A percentile compares a stretch with the other conserved stretches of the same genome.
Conservation (phyloP, 1,140 invertebrate species). For the Formica exsecta region DNA sequence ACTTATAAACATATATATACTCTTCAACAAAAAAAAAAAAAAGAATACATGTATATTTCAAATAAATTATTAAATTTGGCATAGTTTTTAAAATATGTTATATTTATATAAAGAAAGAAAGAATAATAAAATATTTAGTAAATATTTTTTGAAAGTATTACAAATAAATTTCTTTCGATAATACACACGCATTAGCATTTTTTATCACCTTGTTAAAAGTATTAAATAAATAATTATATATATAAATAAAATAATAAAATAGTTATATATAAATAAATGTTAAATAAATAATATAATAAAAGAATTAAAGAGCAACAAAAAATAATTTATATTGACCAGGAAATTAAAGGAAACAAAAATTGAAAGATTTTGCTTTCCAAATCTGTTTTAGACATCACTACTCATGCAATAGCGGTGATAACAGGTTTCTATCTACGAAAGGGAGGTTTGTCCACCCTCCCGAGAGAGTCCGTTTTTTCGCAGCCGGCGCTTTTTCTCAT, state of each 20-base stretch:
- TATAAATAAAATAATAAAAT: too few species aligned
- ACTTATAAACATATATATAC: neutral
- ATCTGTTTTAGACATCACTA: neutral
- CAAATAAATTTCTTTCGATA: neutral
- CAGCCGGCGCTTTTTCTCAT: conserved; percentile 9
- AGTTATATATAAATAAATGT: neutral
- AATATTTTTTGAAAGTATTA: neutral
- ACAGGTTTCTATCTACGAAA: neutral
- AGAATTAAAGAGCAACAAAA: neutral
- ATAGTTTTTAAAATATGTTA: neutral
- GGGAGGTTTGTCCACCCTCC: neutral
- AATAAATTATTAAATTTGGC: neutral
- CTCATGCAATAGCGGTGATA: neutral
- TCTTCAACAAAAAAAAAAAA: neutral
- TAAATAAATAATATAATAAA: neutral
- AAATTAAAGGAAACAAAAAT: neutral
- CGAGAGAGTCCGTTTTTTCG: neutral
- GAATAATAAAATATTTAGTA: too few species aligned
- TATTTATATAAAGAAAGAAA: neutral
- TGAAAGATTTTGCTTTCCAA: neutral
- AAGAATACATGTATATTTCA: neutral
- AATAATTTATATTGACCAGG: neutral
- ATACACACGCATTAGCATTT: neutral
- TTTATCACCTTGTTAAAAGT: neutral
- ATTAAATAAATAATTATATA: too few species aligned